A percentile compares a stretch with the other conserved stretches of the same genome.
phyloP scores from a whole-genome alignment of 2,797 vertebrate genomes.

The Gastrophryne carolinensis region DNA sequence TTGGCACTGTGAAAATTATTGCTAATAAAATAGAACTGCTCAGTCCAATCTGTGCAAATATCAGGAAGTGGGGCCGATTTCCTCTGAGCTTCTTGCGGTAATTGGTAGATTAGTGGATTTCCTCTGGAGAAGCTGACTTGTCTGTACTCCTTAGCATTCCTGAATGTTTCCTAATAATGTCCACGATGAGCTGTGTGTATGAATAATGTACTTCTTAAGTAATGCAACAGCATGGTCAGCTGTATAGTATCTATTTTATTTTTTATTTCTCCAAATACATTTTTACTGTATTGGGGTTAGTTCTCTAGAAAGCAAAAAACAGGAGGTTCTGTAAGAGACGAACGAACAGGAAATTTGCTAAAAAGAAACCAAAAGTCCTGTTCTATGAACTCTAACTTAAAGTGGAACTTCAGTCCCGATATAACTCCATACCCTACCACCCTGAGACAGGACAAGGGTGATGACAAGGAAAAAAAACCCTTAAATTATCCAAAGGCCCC shows the following conservation, averaged over 20 bases:
- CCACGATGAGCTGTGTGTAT: neutral
- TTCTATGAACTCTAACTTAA: no score
- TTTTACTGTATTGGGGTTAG: neutral
- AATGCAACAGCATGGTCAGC: neutral
- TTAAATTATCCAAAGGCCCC: no score
- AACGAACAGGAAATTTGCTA: no score
- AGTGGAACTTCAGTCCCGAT: no score
- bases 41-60: constrained; percentile 5
- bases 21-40: neutral
- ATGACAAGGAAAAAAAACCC: no score
- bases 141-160: neutral
- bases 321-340: no score
- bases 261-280: no score
- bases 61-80: constrained; percentile 1
- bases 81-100: constrained; percentile 1
- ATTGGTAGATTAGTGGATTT: constrained; percentile 14
- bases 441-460: no score
- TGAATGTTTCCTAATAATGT: neutral
- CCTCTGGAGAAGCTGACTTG: neutral
- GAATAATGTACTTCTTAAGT: neutral
- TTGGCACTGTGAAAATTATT: neutral
- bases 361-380: no score
- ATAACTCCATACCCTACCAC: no score
- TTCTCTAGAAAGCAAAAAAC: neutral
- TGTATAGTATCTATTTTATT: neutral